Base-by-base conservation (phyloP, 2,888 invertebrate genomes). In the Muscina levida region DNA sequence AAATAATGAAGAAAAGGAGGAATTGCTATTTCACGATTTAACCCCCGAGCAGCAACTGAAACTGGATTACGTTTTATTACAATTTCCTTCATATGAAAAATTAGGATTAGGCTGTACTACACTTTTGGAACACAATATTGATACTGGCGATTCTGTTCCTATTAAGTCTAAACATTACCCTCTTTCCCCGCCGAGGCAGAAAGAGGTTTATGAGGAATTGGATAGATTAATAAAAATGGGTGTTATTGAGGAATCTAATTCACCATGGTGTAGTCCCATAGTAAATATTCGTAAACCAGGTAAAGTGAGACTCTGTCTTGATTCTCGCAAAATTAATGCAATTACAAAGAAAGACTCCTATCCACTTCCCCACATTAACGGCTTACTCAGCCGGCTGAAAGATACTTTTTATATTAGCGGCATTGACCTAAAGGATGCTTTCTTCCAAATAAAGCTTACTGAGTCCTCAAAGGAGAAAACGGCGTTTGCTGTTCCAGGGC, bases 401-500 rank as follows among this genome's bases (percentile, higher is more conserved):
- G 57, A 72, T 26, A 72, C 72, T 4, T 46, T 37, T 53, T 73
- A 39, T 17, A 73, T 53, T 26, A 51, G 42, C 19, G 73, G 77
- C 1, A 68, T 77, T n/a, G n/a, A n/a, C n/a, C n/a, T n/a, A n/a
- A n/a, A n/a, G n/a, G n/a, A n/a, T n/a, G n/a, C n/a, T n/a, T 0
- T 74, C 77, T 37, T 22, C 77, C 10, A 80, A 80, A 44, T 42
- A 74, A 51, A 74, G 59, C 1, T 80, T 77, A n/a, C n/a, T n/a
- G n/a, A n/a, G n/a, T 39, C 70, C 48, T 44, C 81, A 81, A 37
- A 82, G 75, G 1, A 39, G 11, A 76, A 75, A n/a, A 87, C 86
- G 1, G 87, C 86, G 0, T 83, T 39, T 19, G n/a, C n/a, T n/a
- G n/a, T n/a, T n/a, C n/a, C n/a, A n/a, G n/a, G n/a, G n/a, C n/a